phyloP scores from a whole-genome alignment of 2,797 vertebrate genomes.

The Tragelaphus eurycerus region DNA sequence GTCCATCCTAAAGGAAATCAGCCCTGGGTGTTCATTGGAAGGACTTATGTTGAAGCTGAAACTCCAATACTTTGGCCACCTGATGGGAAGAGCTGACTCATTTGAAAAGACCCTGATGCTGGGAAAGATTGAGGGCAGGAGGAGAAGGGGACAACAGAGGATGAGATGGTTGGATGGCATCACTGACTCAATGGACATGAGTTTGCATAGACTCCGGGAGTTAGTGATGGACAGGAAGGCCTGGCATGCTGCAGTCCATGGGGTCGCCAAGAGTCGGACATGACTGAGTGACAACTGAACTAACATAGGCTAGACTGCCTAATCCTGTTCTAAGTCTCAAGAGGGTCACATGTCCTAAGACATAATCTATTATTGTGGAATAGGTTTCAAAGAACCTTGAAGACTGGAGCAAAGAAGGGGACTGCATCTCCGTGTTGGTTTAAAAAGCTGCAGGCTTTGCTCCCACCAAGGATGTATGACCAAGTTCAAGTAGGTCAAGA shows the following conservation, averaged over 20 bases:
- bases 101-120: neutral
- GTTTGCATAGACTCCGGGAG: neutral
- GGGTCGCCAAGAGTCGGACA: fast-evolving
- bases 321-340: neutral
- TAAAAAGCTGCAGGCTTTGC: neutral
- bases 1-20: neutral
- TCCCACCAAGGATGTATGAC: neutral
- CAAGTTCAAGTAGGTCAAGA: neutral
- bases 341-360: neutral
- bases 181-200: neutral
- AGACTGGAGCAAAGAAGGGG: neutral
- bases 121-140: neutral
- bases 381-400: neutral
- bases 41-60: neutral
- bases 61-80: neutral
- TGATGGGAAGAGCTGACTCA: neutral
- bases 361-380: neutral
- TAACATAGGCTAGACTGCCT: neutral
- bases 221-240: neutral
- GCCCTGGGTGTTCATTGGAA: neutral
- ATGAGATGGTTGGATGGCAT: neutral
- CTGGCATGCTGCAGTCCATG: fast-evolving
- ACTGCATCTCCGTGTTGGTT: neutral
- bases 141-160: neutral
- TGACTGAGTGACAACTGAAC: neutral